A percentile compares a stretch with the other conserved stretches of the same genome.
These are phyloP conservation scores for Volucella inanis DNA, from an alignment of 2,888 invertebrate species.

Conservation along the genomic window DNA sequence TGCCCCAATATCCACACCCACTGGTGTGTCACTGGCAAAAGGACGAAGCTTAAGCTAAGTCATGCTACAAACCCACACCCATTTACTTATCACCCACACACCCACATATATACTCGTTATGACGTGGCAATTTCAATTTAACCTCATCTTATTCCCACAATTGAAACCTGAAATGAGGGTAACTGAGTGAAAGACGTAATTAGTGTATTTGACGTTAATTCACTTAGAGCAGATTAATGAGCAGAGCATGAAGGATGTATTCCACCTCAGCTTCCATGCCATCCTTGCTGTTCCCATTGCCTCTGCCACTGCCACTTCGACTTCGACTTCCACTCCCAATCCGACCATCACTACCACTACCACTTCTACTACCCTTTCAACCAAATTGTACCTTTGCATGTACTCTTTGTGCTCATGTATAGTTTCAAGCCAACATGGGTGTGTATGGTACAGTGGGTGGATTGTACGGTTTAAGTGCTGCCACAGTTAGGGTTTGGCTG, in stretches of 20 bases:
- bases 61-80: not conserved
- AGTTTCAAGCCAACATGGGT: constrained; percentile 37
- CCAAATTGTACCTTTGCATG: constrained; percentile 43
- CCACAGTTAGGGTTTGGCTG: not conserved
- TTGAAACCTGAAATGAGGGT: constrained; percentile 76
- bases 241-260: constrained; percentile 75
- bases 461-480: not conserved
- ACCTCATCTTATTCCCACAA: constrained; percentile 75
- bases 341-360: not conserved
- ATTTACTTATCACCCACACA: constrained; percentile 17
- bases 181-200: constrained; percentile 77
- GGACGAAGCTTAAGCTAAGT: not conserved
- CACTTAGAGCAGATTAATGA: constrained; percentile 77
- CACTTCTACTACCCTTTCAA: constrained; percentile 18
- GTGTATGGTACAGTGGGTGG: constrained; percentile 23
- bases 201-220: constrained; percentile 77
- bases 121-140: constrained; percentile 75
- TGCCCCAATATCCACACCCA: not conserved
- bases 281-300: constrained; percentile 13
- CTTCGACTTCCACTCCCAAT: not conserved
- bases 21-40: not conserved
- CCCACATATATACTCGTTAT: constrained; percentile 53
- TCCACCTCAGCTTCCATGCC: constrained; percentile 18
- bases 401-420: constrained; percentile 43
- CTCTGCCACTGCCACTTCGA: not conserved